A percentile compares a stretch with the other conserved stretches of the same genome.
phyloP scores from a whole-genome alignment of 2,888 invertebrate genomes.

The Blera fallax region DNA sequence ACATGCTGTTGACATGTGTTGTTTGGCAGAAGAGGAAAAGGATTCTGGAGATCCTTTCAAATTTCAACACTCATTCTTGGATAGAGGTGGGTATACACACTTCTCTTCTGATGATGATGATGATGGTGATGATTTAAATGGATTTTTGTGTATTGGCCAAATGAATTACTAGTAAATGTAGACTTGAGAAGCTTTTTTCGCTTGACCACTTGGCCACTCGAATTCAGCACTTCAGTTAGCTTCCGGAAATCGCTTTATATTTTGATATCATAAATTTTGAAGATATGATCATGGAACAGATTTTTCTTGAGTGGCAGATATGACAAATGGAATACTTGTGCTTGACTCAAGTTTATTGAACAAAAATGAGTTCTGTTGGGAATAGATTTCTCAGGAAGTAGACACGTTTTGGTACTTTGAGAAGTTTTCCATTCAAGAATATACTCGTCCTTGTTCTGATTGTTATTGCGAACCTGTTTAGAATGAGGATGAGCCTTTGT shows the following conservation, averaged over 20 bases:
- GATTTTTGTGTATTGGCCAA: constrained; percentile 21
- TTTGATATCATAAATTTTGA: background rate
- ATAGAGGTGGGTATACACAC: background rate
- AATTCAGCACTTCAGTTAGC: constrained; percentile 1
- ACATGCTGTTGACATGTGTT: constrained; percentile 66
- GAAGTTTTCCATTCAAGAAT: background rate
- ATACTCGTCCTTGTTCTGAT: no score
- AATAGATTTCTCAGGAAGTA: background rate
- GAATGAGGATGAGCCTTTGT: no score
- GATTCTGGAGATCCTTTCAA: constrained; percentile 25
- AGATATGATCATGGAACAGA: constrained; percentile 1
- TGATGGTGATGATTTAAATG: constrained; percentile 21
- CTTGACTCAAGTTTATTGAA: background rate
- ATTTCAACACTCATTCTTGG: constrained; percentile 4
- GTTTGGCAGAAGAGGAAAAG: constrained; percentile 38
- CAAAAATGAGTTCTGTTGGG: background rate
- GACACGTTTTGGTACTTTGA: background rate
- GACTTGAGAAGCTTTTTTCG: background rate
- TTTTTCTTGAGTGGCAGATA: background rate
- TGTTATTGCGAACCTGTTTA: no score
- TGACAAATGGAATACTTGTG: constrained; percentile 20
- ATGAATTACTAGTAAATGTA: constrained; percentile 14
- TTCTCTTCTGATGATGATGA: background rate
- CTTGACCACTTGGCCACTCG: constrained; percentile 4
- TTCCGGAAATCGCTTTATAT: background rate